These are phyloP conservation scores for Brachionus angularis DNA, from an alignment of 1,140 invertebrate genomes.

Conservation along the genomic window DNA sequence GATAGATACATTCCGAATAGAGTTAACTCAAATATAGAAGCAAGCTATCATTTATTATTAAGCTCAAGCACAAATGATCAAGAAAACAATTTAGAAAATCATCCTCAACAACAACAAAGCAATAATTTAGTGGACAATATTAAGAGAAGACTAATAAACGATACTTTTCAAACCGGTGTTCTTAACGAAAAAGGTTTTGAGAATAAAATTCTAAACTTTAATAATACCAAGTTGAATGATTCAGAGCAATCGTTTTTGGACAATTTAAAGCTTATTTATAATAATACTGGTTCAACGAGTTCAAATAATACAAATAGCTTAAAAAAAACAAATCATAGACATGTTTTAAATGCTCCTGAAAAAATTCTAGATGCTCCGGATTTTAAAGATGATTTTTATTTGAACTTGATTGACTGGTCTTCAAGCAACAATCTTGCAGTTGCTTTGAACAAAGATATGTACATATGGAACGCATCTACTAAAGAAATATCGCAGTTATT, in stretches of 20 bases:
- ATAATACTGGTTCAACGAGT: background rate
- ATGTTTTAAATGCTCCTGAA: conserved; percentile 86
- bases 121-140: background rate
- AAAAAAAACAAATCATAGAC: conserved; percentile 60
- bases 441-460: conserved; percentile 76
- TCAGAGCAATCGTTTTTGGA: conserved; percentile 7
- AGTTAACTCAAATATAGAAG: background rate
- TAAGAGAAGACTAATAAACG: background rate
- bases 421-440: conserved; percentile 79
- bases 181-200: too few species aligned
- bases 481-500: conserved; percentile 79
- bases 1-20: conserved; percentile 35
- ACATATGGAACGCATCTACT: conserved; percentile 90
- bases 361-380: conserved; percentile 93
- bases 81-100: too few species aligned
- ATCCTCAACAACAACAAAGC: too few species aligned
- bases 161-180: background rate
- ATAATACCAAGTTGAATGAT: conserved; percentile 1
- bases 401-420: conserved; percentile 95
- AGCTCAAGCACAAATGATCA: too few species aligned
- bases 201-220: conserved; percentile 27
- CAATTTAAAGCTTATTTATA: conserved; percentile 22
- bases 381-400: conserved; percentile 88
- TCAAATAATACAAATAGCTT: background rate
- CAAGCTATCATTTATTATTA: conserved; percentile 34